These are phyloP conservation scores for Monomorium pharaonis DNA, from an alignment of 1,140 invertebrate species.

Conservation along the genomic window DNA sequence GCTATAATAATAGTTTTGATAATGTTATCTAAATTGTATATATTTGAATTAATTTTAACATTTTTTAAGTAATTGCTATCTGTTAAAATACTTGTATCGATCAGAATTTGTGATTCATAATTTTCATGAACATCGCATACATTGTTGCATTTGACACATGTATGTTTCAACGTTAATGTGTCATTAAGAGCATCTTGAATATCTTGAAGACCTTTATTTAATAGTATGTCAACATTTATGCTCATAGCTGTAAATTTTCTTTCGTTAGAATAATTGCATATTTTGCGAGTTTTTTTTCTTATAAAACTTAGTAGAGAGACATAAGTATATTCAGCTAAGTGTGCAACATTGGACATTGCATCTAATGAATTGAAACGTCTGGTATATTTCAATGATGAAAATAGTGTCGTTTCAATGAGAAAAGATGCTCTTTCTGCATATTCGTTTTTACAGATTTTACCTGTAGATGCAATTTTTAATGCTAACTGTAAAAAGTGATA, in stretches of 20 bases:
- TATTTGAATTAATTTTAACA: neutral
- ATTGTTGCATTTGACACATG: neutral
- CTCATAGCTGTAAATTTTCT: neutral
- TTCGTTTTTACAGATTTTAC: neutral
- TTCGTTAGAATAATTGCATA: neutral
- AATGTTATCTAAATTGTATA: neutral
- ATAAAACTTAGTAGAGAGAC: neutral
- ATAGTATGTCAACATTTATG: neutral
- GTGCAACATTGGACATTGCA: constrained; percentile 3
- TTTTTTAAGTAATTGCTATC: neutral
- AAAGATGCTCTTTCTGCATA: neutral
- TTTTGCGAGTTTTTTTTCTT: neutral
- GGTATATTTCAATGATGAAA: neutral
- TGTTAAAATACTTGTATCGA: neutral
- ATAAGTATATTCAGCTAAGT: neutral
- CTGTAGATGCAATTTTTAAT: neutral
- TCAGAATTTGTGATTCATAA: neutral
- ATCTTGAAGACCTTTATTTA: neutral
- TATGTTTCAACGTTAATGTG: neutral
- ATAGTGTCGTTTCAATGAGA: neutral
- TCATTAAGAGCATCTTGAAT: neutral
- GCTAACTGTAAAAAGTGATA: neutral
- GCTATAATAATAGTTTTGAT: neutral
- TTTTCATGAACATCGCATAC: neutral
- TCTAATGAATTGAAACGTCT: neutral